Conservation (phyloP, 2,797 vertebrate genomes). For the Notoglanidium macrostoma region DNA sequence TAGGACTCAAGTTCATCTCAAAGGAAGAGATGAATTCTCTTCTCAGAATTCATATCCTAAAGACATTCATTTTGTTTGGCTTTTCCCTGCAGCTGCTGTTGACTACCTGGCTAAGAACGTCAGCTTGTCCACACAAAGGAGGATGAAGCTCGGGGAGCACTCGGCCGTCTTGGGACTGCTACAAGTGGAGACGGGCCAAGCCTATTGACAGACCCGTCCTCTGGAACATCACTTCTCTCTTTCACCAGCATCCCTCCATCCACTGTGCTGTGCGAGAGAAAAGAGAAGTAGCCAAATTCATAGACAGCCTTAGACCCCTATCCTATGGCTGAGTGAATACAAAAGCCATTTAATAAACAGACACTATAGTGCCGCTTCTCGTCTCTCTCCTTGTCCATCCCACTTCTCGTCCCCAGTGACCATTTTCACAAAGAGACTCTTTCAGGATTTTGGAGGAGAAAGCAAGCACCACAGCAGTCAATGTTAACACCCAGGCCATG, state of each 20-base stretch:
- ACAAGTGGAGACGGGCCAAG: slow-evolving; percentile 95
- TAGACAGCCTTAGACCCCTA: slow-evolving; percentile 48
- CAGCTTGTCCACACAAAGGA: slow-evolving; percentile 91
- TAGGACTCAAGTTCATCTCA: not conserved
- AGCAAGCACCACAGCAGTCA: slow-evolving; percentile 48
- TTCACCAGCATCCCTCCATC: slow-evolving; percentile 66
- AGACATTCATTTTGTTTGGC: not conserved
- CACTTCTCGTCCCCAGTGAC: slow-evolving; percentile 23
- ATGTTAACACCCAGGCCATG: slow-evolving; percentile 48
- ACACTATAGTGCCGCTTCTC: slow-evolving; percentile 50
- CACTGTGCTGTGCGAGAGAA: slow-evolving; percentile 45
- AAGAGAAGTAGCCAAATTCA: slow-evolving; percentile 42
- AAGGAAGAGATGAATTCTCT: not conserved
- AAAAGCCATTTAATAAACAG: slow-evolving; percentile 61
- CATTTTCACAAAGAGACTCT: slow-evolving; percentile 57
- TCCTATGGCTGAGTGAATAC: slow-evolving; percentile 50
- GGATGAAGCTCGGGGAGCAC: slow-evolving; percentile 95
- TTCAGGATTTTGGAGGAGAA: slow-evolving; percentile 54
- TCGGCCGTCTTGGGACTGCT: slow-evolving; percentile 93
- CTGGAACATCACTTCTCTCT: slow-evolving; percentile 29
- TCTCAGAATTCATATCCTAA: not conserved
- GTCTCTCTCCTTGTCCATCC: slow-evolving; percentile 23
- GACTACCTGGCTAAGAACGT: slow-evolving; percentile 98
- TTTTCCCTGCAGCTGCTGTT: slow-evolving; percentile 77
- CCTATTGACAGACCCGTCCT: slow-evolving; percentile 77